These are phyloP conservation scores for Sciaenops ocellatus DNA, from an alignment of 2,797 vertebrate species.

Conservation along the genomic window DNA sequence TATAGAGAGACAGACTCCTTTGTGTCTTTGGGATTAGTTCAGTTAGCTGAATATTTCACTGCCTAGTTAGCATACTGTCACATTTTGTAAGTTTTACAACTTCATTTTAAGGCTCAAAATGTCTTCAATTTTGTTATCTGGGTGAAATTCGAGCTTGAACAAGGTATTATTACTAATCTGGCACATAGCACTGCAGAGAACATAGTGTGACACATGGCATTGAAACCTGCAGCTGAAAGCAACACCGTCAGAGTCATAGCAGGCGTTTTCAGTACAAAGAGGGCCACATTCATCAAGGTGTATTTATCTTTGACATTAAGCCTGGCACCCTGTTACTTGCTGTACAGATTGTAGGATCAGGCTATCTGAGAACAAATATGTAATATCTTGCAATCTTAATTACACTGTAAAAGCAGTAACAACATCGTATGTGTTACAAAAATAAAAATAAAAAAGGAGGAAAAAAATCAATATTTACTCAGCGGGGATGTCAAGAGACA, in stretches of 20 bases:
- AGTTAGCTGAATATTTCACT: neutral
- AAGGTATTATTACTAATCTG: neutral
- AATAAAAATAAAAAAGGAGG: neutral
- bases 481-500: slow-evolving; percentile 30
- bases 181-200: neutral
- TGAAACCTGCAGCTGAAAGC: neutral
- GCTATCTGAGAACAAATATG: neutral
- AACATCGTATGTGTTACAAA: neutral
- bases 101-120: neutral
- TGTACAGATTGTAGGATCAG: neutral
- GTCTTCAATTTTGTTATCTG: neutral
- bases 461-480: slow-evolving; percentile 43
- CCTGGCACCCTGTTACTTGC: neutral
- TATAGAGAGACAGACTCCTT: neutral
- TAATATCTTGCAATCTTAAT: slow-evolving; percentile 11
- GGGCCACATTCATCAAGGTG: slow-evolving; percentile 16
- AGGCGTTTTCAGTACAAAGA: slow-evolving; percentile 15
- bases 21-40: neutral
- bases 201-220: neutral
- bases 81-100: neutral
- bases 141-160: neutral
- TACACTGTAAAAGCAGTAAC: neutral
- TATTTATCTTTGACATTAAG: too few species aligned
- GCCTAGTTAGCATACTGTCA: neutral
- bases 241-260: neutral